Percentiles rank a stretch among this genome's conserved stretches.
Conservation (phyloP, 2,797 vertebrate genomes). For the Cyprinella venusta region DNA sequence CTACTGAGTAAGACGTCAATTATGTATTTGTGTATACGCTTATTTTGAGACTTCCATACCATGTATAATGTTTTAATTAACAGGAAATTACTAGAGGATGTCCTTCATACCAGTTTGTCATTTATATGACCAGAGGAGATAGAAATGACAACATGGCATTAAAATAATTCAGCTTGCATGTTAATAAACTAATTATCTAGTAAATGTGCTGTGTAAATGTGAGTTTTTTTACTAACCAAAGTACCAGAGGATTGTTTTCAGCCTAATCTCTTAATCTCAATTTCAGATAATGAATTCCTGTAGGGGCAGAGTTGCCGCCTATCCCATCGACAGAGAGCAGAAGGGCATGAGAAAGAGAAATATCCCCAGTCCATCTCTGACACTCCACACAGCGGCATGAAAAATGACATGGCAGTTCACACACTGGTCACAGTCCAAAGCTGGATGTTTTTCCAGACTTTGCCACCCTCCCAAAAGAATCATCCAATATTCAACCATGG, state of each 20-base stretch:
- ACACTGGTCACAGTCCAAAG: neutral
- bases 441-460: neutral
- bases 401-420: constrained; percentile 13
- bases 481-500: neutral
- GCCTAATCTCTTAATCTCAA: neutral
- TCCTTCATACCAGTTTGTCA: neutral
- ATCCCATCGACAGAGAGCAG: neutral
- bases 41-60: neutral
- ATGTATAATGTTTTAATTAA: constrained; percentile 2
- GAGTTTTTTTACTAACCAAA: neutral
- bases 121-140: constrained; percentile 2
- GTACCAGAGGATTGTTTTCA: neutral
- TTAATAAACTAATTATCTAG: neutral
- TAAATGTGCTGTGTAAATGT: neutral
- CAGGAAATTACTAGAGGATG: neutral
- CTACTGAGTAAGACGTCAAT: neutral
- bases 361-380: constrained; percentile 28
- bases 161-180: constrained; percentile 1
- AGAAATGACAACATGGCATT: neutral
- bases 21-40: neutral
- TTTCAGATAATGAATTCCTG: constrained; percentile 12
- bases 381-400: constrained; percentile 5
- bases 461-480: constrained; percentile 9
- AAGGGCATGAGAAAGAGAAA: constrained; percentile 27
- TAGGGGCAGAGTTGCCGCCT: constrained; percentile 10